Base-by-base conservation (phyloP, 2,888 invertebrate genomes). In the Idaea straminata region DNA sequence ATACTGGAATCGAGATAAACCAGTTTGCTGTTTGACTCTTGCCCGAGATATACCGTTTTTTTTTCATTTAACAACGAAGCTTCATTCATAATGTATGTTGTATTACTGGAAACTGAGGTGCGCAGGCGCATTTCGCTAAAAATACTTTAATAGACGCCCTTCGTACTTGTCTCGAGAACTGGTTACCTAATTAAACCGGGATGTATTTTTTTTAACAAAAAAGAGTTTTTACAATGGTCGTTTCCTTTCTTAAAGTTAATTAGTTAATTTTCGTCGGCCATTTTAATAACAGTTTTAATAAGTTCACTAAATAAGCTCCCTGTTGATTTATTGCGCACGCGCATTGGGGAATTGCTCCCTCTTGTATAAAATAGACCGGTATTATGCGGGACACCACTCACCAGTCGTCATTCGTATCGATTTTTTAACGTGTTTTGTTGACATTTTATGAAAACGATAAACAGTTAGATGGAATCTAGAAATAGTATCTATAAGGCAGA, bases 61-160 rank as follows among this genome's bases (percentile, higher is more conserved):
- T 85, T 86, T 85, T 85, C 47, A 84, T 87, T 75, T 81, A 88
- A 84, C 86, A 85, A 84, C 84, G 81, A 83, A 82, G 84, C 91
- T 91, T 89, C 92, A 92, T 92, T 92, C 92, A 92, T 91, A 91
- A 89, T 92, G 88, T 88, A 91, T 89, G 34, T 5, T 59, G 59
- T 82, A 85, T 81, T 83, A 82, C 78, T 86, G 84, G 81, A 86
- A 85, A 83, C 82, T 75, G 79, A 81, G 79, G 73, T 81, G 72
- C 78, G 82, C 82, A 77, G 83, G 82, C 77, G 65, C 67, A 78
- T 79, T 64, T 61, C 63, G 76, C 79, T 83, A 84, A 81, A 83
- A 83, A 86, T 86, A 86, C 79, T 82, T 79, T 76, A 80, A 82
- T 83, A 81, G 77, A 77, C 73, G 75, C 72, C 74, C 72, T 72